phyloP scores from a whole-genome alignment of 2,888 invertebrate genomes.

The Andrena bucephala region DNA sequence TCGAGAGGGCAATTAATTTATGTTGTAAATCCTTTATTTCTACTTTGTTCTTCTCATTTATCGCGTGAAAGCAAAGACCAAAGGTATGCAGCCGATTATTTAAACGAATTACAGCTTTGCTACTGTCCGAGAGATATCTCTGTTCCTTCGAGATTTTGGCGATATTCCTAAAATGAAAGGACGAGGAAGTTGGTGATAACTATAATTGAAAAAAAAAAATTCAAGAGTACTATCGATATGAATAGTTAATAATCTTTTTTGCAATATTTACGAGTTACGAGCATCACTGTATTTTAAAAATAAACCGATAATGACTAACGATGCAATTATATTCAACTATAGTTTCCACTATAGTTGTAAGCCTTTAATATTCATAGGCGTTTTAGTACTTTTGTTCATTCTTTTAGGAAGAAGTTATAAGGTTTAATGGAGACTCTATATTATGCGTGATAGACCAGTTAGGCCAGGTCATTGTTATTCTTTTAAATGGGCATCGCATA shows the following conservation, averaged over 20 bases:
- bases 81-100: slow-evolving; percentile 77
- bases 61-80: slow-evolving; percentile 71
- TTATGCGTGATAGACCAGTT: too few species aligned
- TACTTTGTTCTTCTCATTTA: slow-evolving; percentile 69
- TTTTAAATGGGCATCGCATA: too few species aligned
- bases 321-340: neutral
- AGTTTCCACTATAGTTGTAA: too few species aligned
- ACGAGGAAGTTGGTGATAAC: neutral
- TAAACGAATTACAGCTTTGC: slow-evolving; percentile 67
- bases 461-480: too few species aligned
- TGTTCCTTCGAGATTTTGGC: slow-evolving; percentile 78
- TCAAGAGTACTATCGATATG: neutral
- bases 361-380: too few species aligned
- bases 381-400: too few species aligned
- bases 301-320: neutral
- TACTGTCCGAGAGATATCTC: slow-evolving; percentile 71
- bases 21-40: slow-evolving; percentile 69
- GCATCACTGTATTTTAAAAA: neutral
- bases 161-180: slow-evolving; percentile 72
- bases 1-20: slow-evolving; percentile 52
- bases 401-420: too few species aligned
- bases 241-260: neutral
- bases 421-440: too few species aligned
- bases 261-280: neutral
- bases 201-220: neutral